Conservation (phyloP, 2,113 vertebrate species). For the Chlorodrepanis virens region DNA sequence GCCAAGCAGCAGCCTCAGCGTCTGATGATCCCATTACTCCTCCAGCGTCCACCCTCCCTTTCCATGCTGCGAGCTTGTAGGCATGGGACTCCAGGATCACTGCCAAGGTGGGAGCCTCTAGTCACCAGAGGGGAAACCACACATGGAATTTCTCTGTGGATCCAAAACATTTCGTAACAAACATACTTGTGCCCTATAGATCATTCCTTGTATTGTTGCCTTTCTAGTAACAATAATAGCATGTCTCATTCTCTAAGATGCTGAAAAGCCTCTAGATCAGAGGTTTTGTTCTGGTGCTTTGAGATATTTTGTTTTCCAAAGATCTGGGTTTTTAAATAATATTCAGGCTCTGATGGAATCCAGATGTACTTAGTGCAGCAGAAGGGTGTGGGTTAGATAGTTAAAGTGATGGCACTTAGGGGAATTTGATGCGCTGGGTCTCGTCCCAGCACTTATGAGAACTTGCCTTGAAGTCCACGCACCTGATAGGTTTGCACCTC, state of each 20-base stretch:
- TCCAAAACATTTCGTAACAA: conserved; percentile 43
- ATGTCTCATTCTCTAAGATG: neutral
- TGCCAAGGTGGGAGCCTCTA: conserved; percentile 63
- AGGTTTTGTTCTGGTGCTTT: neutral
- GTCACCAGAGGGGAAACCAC: conserved; percentile 42
- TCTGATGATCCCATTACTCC: conserved; percentile 60
- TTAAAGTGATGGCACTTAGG: neutral
- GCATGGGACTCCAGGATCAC: conserved; percentile 43
- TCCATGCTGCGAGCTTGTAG: conserved; percentile 42
- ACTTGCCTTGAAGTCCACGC: neutral
- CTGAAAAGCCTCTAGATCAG: conserved; percentile 3
- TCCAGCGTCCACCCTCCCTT: conserved; percentile 49
- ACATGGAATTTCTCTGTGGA: conserved; percentile 51
- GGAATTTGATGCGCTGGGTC: neutral
- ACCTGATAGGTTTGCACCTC: neutral
- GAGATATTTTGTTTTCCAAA: neutral
- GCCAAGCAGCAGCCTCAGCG: conserved; percentile 64
- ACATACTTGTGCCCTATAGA: neutral
- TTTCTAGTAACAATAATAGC: neutral
- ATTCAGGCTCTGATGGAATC: neutral
- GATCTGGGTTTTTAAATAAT: neutral
- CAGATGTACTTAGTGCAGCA: neutral
- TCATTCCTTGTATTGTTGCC: neutral
- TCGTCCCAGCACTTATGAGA: neutral
- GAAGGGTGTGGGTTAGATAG: neutral